Evolutionary conservation across 1,140 invertebrate species (phyloP).

Genomic region (Heliothis virescens): DNA sequence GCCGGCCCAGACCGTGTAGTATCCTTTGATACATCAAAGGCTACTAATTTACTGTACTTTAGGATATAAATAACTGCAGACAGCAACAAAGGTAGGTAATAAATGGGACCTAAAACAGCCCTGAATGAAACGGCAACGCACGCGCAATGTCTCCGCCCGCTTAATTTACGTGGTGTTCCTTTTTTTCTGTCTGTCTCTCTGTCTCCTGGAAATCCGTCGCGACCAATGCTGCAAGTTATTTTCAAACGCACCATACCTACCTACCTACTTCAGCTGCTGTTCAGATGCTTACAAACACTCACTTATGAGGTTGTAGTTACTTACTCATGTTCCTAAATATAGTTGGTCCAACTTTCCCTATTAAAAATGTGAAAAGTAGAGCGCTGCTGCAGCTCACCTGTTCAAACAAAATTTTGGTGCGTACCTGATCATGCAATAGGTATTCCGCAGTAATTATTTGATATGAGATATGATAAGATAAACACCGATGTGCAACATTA

Average conservation of each 20-base stretch:
- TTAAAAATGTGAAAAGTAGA: not conserved
- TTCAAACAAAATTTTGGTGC: not conserved
- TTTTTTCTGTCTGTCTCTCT: constrained; percentile 77
- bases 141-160: constrained; percentile 56
- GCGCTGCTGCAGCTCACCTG: too few relatives aligned
- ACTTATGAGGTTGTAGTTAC: constrained; percentile 6
- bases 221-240: constrained; percentile 72
- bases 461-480: not conserved
- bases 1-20: constrained; percentile 4
- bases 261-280: constrained; percentile 40
- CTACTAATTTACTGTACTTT: constrained; percentile 20
- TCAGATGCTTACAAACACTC: constrained; percentile 40
- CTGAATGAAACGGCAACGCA: constrained; percentile 55
- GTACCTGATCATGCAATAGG: not conserved
- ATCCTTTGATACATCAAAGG: constrained; percentile 19
- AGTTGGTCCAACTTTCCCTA: not conserved
- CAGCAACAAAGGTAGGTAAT: constrained; percentile 20
- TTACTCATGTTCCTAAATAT: not conserved
- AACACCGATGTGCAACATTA: constrained; percentile 20
- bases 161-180: constrained; percentile 72
- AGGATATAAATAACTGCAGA: constrained; percentile 19
- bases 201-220: constrained; percentile 79
- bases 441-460: not conserved
- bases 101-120: constrained; percentile 56
- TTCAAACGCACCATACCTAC: constrained; percentile 59